Evolutionary conservation across 2,113 vertebrate genomes (phyloP).

Genomic region (Aegotheles bennettii): DNA sequence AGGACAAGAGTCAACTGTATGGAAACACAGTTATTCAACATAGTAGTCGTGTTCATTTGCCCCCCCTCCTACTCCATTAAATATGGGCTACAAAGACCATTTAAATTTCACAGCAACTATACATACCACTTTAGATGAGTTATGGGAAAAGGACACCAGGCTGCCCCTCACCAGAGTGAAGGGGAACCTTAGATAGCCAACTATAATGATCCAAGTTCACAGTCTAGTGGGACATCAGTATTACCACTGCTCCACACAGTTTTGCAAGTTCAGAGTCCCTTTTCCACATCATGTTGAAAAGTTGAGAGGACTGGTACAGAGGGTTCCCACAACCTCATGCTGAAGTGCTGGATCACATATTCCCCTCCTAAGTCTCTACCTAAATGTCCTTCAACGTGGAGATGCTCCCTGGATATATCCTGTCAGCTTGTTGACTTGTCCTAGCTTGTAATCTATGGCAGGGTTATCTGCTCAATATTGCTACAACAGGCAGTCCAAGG

Average conservation of each 20-base stretch:
- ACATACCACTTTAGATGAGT: background rate
- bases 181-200: background rate
- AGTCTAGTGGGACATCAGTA: background rate
- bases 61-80: background rate
- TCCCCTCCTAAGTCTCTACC: background rate
- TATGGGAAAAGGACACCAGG: background rate
- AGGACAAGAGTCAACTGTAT: background rate
- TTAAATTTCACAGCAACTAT: background rate
- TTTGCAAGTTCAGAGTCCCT: background rate
- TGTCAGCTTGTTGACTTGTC: background rate
- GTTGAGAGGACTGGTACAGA: background rate
- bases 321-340: background rate
- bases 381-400: background rate
- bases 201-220: background rate
- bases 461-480: background rate
- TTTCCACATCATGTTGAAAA: background rate
- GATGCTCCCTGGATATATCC: background rate
- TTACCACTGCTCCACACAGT: background rate
- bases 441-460: background rate
- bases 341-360: background rate
- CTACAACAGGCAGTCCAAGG: background rate
- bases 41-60: background rate
- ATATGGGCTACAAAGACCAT: background rate
- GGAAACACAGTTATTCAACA: background rate
- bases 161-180: background rate